Evolutionary conservation across 2,797 vertebrate species (phyloP), one percentile per base, ranked within the genome.

Genomic region (Etheostoma nigrum): DNA sequence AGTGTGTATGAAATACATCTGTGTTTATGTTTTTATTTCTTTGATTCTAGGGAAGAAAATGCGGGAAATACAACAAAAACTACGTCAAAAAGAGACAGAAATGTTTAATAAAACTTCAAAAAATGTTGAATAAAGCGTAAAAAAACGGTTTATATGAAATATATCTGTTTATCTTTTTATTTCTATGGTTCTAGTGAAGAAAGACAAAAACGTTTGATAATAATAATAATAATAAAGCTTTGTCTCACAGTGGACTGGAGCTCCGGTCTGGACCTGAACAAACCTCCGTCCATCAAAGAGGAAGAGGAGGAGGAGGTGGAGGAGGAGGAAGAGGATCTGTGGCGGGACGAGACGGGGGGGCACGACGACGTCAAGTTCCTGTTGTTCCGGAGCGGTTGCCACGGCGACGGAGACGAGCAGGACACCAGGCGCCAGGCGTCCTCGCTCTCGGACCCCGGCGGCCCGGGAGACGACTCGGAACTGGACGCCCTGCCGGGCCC

Each of bases 271-370:
- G 70, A 82, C 53, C 63, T 5, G 36, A 47, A 47, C 0, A 11
- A 58, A 2, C 30, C 68, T n/a, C 64, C 79, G 9, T 51, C 15
- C 40, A 77, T 90, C 66, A 90, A 89, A 23, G 52, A 83, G 68
- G 87, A 90, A 42, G 76, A 75, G 15, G 78, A 82, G 49, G 74
- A 81, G 7, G 74, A 82, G 49, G 74, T 78, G 7, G 74, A 59
- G 36, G 67, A 71, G 33, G 51, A 83, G 68, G 87, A 90, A 33
- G 76, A 75, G 19, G 78, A 82, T 23, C 54, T 61, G 54, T 82
- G 67, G 83, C 59, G 53, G 23, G 70, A 70, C 1, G 70, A 81
- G 40, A 0, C 8, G 13, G 11, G 1, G 1, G 63, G 77, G 33
- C 58, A 49, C 10, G 67, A 63, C 14, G 15, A 72, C 1, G 23